Evolutionary conservation across 2,888 invertebrate genomes (phyloP).

Genomic region (Chloromyia formosa): DNA sequence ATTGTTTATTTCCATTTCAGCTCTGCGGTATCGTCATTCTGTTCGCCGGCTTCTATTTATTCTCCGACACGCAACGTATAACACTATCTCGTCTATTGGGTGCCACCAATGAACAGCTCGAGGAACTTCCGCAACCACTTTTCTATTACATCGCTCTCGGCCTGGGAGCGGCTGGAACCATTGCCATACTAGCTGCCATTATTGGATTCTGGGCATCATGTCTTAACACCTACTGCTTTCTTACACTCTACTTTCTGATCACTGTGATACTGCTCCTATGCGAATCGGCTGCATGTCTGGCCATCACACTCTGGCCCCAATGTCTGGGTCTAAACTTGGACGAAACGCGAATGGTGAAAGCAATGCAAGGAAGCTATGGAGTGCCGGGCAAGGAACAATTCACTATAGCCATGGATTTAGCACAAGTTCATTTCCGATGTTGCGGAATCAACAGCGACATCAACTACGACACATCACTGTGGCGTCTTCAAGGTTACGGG

Average conservation of each 20-base stretch:
- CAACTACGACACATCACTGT: slow-evolving; percentile 83
- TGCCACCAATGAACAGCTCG: slow-evolving; percentile 66
- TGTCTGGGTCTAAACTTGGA: slow-evolving; percentile 77
- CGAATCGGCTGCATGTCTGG: slow-evolving; percentile 75
- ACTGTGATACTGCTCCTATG: slow-evolving; percentile 74
- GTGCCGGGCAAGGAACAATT: slow-evolving; percentile 75
- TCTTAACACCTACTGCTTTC: slow-evolving; percentile 75
- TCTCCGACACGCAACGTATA: slow-evolving; percentile 76
- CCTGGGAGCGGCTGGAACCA: slow-evolving; percentile 74
- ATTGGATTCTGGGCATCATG: slow-evolving; percentile 86
- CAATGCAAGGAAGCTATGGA: slow-evolving; percentile 79
- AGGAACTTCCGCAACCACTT: slow-evolving; percentile 74
- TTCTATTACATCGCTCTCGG: slow-evolving; percentile 80
- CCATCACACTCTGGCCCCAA: slow-evolving; percentile 80
- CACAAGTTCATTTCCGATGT: slow-evolving; percentile 77
- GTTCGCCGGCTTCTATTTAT: slow-evolving; percentile 75
- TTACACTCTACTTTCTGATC: slow-evolving; percentile 77
- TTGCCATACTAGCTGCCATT: slow-evolving; percentile 74
- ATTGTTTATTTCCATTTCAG: no score
- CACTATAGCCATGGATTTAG: slow-evolving; percentile 82
- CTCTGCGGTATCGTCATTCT: slow-evolving; percentile 77
- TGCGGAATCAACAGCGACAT: slow-evolving; percentile 81
- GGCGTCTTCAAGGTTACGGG: slow-evolving; percentile 79
- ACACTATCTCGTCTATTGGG: slow-evolving; percentile 77
- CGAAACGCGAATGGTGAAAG: slow-evolving; percentile 73